Evolutionary conservation across 2,888 invertebrate species (phyloP).

Genomic region (Ectemnius continuus): DNA sequence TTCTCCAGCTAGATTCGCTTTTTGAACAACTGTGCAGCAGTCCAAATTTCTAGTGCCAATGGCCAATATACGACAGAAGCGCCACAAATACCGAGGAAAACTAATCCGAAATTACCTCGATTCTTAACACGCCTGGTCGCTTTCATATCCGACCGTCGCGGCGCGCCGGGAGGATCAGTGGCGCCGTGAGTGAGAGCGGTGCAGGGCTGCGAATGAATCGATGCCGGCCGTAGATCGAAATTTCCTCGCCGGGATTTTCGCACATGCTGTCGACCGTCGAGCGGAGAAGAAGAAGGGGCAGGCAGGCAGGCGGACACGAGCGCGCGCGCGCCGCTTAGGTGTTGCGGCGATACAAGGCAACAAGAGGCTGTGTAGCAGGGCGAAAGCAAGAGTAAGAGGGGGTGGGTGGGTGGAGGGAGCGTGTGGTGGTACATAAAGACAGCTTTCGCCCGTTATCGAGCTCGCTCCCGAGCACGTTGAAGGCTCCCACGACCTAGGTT

Average conservation of each 20-base stretch:
- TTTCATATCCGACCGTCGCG: too few species aligned
- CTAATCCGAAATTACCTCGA: too few species aligned
- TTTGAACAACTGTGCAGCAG: too few species aligned
- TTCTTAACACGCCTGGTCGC: too few species aligned
- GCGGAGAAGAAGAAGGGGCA: not conserved
- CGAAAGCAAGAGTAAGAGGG: not conserved
- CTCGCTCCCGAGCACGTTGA: constrained; percentile 41
- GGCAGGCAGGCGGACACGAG: too few species aligned
- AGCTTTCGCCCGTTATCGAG: constrained; percentile 64
- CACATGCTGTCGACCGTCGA: not conserved
- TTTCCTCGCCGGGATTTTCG: constrained; percentile 51
- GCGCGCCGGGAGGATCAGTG: too few species aligned
- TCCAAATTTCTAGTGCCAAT: too few species aligned
- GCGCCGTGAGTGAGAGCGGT: too few species aligned
- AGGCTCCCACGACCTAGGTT: constrained; percentile 22
- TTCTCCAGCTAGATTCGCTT: too few species aligned
- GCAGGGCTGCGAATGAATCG: too few species aligned
- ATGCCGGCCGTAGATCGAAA: constrained; percentile 41
- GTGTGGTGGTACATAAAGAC: constrained; percentile 55
- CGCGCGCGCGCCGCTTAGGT: constrained; percentile 20
- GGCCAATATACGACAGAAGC: too few species aligned
- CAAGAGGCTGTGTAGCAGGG: constrained; percentile 8
- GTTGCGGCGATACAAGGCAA: constrained; percentile 5
- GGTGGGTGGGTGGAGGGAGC: constrained; percentile 2
- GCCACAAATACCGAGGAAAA: too few species aligned